Evolutionary conservation across 2,888 invertebrate species (phyloP), one percentile per base, ranked within the genome.

Genomic region (Meganola albula): DNA sequence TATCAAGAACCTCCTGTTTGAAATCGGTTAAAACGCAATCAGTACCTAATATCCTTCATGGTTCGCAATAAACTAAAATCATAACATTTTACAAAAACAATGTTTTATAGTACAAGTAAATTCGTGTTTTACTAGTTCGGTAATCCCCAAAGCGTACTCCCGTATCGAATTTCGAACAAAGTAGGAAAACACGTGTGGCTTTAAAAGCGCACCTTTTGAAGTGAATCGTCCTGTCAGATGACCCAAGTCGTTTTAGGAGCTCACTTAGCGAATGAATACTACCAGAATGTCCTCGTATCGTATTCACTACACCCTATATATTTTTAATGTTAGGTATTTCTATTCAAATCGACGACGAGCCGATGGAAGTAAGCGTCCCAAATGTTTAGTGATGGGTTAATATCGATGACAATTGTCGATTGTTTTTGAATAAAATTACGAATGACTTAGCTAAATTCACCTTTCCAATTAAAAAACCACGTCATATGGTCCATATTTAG

Each of bases 321-420:
- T 74, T 76, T 76, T 74, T 76, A 75, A 76, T 73, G 72, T 69
- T 67, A 68, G 74, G 68, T 71, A 72, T 67, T 71, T 64, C 76
- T 70, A 76, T 77, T 78, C 73, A 77, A 72, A 73, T 74, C 60
- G 63, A 49, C 46, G 46, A 53, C n/a, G n/a, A n/a, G 41, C 43
- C 46, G 39, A 44, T 46, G 39, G 51, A 51, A 53, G 58, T 58
- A 58, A 58, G 61, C 58, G 49, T 59, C 62, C 60, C 57, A 57
- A 67, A 59, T 50, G 44, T 24, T 48, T 39, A 42, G 59, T 31
- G 58, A 13, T 50, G 61, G 33, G 12, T 12, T 7, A 10, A 10
- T 34, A 32, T 61, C 61, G 58, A 60, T 53, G n/a, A 34, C 25
- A 12, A 8, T 21, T 48, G 41, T 52, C 52, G 56, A 58, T 50